These are phyloP conservation scores for Apodemus agrarius DNA, from an alignment of 2,797 vertebrate species.

Conservation along the genomic window DNA sequence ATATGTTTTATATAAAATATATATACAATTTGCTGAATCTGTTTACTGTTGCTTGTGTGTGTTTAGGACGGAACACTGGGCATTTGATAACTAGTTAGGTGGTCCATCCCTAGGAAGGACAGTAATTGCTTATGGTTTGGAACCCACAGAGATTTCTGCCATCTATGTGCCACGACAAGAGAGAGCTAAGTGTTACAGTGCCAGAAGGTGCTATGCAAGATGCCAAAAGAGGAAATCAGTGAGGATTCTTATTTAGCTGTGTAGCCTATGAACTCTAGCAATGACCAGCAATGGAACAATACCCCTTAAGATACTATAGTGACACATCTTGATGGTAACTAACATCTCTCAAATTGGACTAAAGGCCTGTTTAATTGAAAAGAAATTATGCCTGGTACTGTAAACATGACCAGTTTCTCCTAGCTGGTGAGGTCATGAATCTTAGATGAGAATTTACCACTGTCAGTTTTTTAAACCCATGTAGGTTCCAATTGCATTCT, in stretches of 20 bases:
- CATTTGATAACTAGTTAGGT: background rate
- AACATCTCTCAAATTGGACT: background rate
- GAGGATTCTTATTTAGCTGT: background rate
- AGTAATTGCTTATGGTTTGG: background rate
- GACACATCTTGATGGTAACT: background rate
- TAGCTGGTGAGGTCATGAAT: background rate
- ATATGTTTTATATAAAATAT: background rate
- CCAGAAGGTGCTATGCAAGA: background rate
- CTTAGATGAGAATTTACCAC: background rate
- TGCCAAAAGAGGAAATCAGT: background rate
- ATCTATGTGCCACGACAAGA: background rate
- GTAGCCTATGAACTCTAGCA: background rate
- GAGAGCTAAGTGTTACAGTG: background rate
- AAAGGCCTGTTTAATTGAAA: background rate
- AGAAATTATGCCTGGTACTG: background rate
- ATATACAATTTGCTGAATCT: background rate
- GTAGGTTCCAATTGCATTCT: background rate
- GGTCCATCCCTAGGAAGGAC: background rate
- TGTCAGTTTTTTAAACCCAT: background rate
- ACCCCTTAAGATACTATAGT: background rate
- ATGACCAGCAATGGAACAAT: background rate
- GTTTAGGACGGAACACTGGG: background rate
- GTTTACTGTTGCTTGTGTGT: background rate
- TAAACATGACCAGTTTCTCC: background rate
- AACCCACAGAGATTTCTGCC: background rate